Conservation (phyloP, 2,113 vertebrate genomes). For the Podocnemis expansa region DNA sequence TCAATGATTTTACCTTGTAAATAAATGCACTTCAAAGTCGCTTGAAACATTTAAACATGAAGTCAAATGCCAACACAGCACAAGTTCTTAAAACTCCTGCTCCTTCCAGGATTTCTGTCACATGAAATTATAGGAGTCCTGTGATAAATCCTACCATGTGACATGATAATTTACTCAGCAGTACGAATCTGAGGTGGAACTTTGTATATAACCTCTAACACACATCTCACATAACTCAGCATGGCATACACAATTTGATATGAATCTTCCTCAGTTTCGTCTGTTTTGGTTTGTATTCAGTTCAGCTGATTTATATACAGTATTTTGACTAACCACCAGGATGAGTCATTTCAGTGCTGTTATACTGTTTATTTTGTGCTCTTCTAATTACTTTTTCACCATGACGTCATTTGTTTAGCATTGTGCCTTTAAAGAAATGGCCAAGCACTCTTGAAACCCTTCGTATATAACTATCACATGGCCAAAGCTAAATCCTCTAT, state of each 20-base stretch:
- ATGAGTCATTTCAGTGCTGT: conserved; percentile 6
- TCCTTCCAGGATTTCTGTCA: conserved; percentile 36
- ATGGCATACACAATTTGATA: background rate
- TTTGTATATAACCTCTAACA: background rate
- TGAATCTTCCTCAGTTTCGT: background rate
- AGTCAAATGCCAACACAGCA: background rate
- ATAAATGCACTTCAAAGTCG: conserved; percentile 9
- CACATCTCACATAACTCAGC: background rate
- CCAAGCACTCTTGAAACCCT: background rate
- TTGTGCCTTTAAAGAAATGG: background rate
- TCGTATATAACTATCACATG: fast-evolving
- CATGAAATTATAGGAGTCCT: conserved; percentile 31
- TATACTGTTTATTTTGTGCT: conserved; percentile 7
- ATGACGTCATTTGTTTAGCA: conserved; percentile 40
- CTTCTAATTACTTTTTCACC: conserved; percentile 38
- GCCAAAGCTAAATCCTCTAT: background rate
- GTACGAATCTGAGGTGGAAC: background rate
- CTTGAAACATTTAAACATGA: conserved; percentile 21
- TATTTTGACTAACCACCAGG: background rate
- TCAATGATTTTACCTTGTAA: background rate
- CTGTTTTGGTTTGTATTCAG: background rate
- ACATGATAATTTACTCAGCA: conserved; percentile 5
- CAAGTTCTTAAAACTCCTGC: background rate
- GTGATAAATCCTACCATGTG: background rate
- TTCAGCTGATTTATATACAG: conserved; percentile 8